Base-by-base conservation (phyloP, 30 jellyfish, hydroid and myxozoan species). In the Turritopsis dohrnii region DNA sequence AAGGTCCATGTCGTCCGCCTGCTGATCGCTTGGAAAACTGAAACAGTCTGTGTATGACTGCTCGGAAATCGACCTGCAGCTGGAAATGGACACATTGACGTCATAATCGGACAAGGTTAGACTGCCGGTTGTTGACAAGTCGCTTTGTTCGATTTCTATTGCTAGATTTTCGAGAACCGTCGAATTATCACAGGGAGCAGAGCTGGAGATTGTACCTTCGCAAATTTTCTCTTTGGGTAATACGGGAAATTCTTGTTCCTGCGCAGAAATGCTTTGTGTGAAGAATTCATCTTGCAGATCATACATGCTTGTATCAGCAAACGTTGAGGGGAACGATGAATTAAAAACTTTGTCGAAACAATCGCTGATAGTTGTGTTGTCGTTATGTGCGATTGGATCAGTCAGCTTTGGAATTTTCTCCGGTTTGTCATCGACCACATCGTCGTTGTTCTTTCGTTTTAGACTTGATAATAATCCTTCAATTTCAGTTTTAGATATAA, bases 11-110 rank as follows among this genome's bases (percentile, higher is more conserved):
- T 74, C 83, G 83, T 26, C 54, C 24, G 54, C n/a, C 83, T 26
- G 83, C 72, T 74, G 83, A 23, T 52, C 83, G n/a, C 17, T 24
- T 24, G 83, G 83, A 24, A 74, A 74, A 29, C 83, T 74, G 65
- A 74, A 26, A 17, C 41, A n/a, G 24, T 30, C 83, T 24, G 83
- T 74, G 77, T 69, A 69, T 21, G 19, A 41, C 60, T 41, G 60
- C 13, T 41, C 60, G 13, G 60, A 41, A 41, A 41, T 41, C 5
- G 60, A 41, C 60, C 60, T 41, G 60, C 60, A 41, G 60, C 13
- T 41, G 60, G 60, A 41, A 3, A 41, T 41, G 60, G 60, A 41
- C 5, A 41, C 60, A 41, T n/a, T n/a, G n/a, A n/a, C n/a, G n/a
- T 41, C 60, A 41, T 41, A 41, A 41, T 41, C 60, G 5, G 60